Conservation (phyloP, 2,797 vertebrate species). For the Phaenicophaeus curvirostris region DNA sequence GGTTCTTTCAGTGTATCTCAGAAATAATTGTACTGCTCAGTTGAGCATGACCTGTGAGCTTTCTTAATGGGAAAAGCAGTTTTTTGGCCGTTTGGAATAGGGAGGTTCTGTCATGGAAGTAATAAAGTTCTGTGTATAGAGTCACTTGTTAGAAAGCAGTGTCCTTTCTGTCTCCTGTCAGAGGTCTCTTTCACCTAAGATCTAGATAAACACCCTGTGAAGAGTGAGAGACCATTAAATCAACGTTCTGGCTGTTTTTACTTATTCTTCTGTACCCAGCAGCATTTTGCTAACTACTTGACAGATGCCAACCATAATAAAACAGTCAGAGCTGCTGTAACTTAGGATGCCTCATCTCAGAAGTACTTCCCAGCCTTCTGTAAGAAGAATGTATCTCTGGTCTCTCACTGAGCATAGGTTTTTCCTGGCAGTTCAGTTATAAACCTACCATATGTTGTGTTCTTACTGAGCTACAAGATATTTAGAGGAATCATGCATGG, state of each 20-base stretch:
- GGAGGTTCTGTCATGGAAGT: not conserved
- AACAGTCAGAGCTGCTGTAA: not conserved
- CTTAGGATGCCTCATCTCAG: not conserved
- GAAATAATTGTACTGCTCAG: not conserved
- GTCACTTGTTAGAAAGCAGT: not conserved
- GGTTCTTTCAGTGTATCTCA: not conserved
- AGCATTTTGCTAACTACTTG: not conserved
- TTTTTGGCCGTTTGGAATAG: not conserved
- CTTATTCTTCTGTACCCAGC: not conserved
- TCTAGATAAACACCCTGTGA: not conserved
- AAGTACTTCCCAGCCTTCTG: not conserved
- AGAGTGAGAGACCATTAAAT: not conserved
- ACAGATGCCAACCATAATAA: not conserved
- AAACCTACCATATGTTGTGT: not conserved
- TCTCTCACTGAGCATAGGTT: not conserved
- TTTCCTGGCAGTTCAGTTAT: not conserved
- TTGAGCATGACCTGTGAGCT: not conserved
- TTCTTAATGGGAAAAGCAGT: not conserved
- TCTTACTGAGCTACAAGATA: not conserved
- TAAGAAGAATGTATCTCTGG: not conserved
- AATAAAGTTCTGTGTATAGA: not conserved
- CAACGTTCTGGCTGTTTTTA: not conserved
- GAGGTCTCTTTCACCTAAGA: not conserved
- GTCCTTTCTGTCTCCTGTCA: not conserved
- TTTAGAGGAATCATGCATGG: not conserved